Base-by-base conservation (phyloP, 2,888 invertebrate genomes). In the Drosophila flavopinicola region DNA sequence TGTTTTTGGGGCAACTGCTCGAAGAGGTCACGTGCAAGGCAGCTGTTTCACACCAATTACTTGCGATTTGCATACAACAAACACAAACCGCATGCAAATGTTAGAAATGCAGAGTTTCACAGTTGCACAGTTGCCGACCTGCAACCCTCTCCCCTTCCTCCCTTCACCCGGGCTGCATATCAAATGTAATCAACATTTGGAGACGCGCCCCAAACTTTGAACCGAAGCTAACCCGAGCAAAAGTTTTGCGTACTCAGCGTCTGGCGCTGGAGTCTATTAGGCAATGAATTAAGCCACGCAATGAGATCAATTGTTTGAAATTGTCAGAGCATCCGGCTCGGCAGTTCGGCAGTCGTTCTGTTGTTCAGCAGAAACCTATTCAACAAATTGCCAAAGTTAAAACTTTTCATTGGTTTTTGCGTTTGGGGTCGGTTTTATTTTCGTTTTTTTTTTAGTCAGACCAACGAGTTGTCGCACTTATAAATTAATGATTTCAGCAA, bases 11-110 rank as follows among this genome's bases (percentile, higher is more conserved):
- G 45, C 49, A 45, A 32, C 57, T 49, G 37, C 27, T 29, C 24
- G 57, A 63, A 58, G 51, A 42, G 71, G 80, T 87, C 80, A 85
- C 86, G 80, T 85, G 66, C 72, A 35, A 45, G 37, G 53, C 84
- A 78, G 86, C 84, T 87, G 79, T 85, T 80, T 80, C 80, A 80
- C 80, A 87, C 88, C 80, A 83, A 83, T 83, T 83, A 83, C 83
- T 80, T 80, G 78, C 68, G 60, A 83, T 83, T 88, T 83, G 78
- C 87, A 88, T 83, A 66, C 64, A 73, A 73, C 74, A 80, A 78
- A 67, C 35, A 33, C 30, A 37, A 59, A 59, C 75, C 88, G 78
- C 87, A 88, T 86, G 82, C 87, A 85, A 88, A 86, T 85, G 85
- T 69, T 87, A 58, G 74, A 74, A 83, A 37, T 58, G 48, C 58